Conservation (phyloP, 2,888 invertebrate genomes). For the Pocota personata region DNA sequence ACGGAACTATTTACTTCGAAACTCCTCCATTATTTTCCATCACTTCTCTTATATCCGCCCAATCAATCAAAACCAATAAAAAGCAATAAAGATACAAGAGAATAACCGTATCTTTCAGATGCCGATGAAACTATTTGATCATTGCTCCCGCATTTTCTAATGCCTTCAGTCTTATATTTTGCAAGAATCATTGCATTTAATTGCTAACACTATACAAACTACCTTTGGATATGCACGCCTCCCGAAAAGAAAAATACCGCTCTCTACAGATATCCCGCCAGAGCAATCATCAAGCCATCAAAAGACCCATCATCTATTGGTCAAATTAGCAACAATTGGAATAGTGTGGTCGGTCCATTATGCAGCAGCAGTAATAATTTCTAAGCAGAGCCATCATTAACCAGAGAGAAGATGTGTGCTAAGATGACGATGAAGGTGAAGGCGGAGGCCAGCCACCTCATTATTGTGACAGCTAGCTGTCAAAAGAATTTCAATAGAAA, state of each 20-base stretch:
- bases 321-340: slow-evolving; percentile 66
- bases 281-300: slow-evolving; percentile 4
- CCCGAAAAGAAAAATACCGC: background rate
- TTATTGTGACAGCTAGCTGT: slow-evolving; percentile 72
- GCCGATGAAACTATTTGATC: background rate
- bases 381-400: slow-evolving; percentile 44
- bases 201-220: slow-evolving; percentile 42
- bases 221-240: slow-evolving; percentile 47
- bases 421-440: background rate
- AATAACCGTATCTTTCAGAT: slow-evolving; percentile 46
- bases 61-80: slow-evolving; percentile 79
- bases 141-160: slow-evolving; percentile 26
- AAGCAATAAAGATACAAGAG: slow-evolving; percentile 66
- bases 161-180: background rate
- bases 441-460: slow-evolving; percentile 41
- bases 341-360: slow-evolving; percentile 44
- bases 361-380: slow-evolving; percentile 40
- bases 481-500: slow-evolving; percentile 67
- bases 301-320: slow-evolving; percentile 35
- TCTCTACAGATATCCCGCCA: background rate
- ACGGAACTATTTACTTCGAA: slow-evolving; percentile 35
- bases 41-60: slow-evolving; percentile 69
- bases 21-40: slow-evolving; percentile 27
- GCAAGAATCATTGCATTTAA: slow-evolving; percentile 71
- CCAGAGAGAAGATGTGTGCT: background rate